Base-by-base conservation (phyloP, 2,797 vertebrate genomes). In the Danionella dracula region DNA sequence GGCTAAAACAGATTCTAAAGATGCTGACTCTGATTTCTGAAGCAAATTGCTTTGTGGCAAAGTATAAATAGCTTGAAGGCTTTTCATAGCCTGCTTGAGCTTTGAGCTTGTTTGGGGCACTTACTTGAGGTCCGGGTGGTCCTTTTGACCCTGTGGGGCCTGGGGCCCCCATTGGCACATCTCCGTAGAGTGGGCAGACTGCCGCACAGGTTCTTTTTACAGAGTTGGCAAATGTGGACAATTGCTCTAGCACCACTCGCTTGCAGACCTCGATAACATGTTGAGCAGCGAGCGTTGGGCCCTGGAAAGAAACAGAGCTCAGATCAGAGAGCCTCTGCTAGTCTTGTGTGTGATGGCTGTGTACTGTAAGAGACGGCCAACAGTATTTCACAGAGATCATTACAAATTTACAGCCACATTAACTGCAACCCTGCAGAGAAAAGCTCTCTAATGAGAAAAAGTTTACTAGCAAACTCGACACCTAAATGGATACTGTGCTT, bases 211-310 rank as follows among this genome's bases (percentile, higher is more conserved):
- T 90, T 75, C 87, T 87, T 74, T 80, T 91, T 67, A 85, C 84
- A 17, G 85, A 85, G 78, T 89, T 91, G 74, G 86, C 89, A 68
- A 88, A 93, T 44, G 74, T 74, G 72, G 87, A 93, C 83, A 88
- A 90, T 84, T 91, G 87, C 71, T 92, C 86, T 75, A 88, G 82
- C n/a, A 91, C 83, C 54, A 89, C 85, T 67, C 58, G 86, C 78
- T 91, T 84, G 80, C 85, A 92, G 27, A 87, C 82, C 75, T 92
- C 83, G 45, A 90, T 90, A 70, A 89, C 86, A 8, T 82, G 82
- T 66, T 84, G 86, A 73, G 88, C 84, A 1, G 87, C 54, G 34
- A 93, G 82, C 16, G 76, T 69, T 2, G 85, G 85, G 9, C 86
- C 84, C 85, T 92, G 80, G 56, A 77, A 76, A 75, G 74, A 83